Conservation (phyloP, 1,140 invertebrate species). For the Bemisia tabaci region DNA sequence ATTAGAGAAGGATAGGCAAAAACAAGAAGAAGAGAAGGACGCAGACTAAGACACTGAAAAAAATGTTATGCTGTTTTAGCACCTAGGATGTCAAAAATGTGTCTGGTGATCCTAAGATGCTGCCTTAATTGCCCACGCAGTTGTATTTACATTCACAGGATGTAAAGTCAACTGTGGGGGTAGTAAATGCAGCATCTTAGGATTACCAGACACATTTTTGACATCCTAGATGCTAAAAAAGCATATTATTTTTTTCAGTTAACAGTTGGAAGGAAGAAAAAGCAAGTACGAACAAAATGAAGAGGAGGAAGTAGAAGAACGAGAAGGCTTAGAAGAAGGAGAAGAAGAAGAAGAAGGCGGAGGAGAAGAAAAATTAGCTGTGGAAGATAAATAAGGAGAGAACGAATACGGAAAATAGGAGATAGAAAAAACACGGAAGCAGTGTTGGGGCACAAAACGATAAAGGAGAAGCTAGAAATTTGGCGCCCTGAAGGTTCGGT, state of each 20-base stretch:
- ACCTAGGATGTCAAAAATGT: too few species aligned
- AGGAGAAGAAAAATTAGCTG: slow-evolving; percentile 1
- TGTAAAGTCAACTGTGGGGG: too few species aligned
- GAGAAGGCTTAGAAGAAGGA: slow-evolving; percentile 4
- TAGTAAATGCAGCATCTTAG: too few species aligned
- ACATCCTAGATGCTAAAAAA: too few species aligned
- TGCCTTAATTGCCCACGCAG: too few species aligned
- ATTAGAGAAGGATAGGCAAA: background rate
- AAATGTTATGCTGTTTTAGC: too few species aligned
- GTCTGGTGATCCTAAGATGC: too few species aligned
- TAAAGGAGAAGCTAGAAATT: background rate
- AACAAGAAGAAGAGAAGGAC: background rate
- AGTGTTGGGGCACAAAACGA: background rate
- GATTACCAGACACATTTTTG: too few species aligned
- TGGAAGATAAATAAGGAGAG: background rate
- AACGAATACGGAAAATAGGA: background rate
- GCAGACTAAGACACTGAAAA: background rate
- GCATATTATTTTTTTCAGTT: too few species aligned
- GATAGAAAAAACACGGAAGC: background rate
- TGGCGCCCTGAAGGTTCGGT: too few species aligned
- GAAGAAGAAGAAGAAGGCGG: slow-evolving; percentile 6
- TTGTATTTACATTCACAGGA: too few species aligned
- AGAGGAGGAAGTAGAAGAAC: slow-evolving; percentile 1
- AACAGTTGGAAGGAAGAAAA: background rate
- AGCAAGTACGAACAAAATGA: background rate